Conservation (phyloP, 2,797 vertebrate genomes). For the Galagoides demidoff region DNA sequence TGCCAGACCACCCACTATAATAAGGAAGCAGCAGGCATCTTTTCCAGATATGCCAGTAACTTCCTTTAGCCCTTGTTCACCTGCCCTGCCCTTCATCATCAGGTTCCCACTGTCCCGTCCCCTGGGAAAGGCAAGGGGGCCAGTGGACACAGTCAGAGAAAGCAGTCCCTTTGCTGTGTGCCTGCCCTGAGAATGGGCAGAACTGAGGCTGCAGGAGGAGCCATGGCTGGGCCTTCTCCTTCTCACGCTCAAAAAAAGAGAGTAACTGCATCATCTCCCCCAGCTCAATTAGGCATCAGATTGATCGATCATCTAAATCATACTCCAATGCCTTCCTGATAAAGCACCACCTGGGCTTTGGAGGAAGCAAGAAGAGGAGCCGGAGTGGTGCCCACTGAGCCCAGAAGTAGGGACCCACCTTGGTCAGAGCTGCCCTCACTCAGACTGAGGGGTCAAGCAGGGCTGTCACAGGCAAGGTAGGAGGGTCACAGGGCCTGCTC, state of each 20-base stretch:
- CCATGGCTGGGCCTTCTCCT: background rate
- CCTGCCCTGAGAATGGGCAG: background rate
- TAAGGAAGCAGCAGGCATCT: background rate
- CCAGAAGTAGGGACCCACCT: background rate
- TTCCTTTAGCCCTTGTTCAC: background rate
- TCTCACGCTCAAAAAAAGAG: rapidly evolving
- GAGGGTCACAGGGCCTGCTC: background rate
- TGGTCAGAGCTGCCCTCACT: background rate
- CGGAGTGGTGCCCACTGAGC: background rate
- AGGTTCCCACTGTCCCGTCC: background rate
- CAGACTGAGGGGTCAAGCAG: background rate
- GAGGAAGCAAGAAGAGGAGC: background rate
- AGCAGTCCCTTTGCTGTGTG: background rate
- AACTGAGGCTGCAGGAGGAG: background rate
- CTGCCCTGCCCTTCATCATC: background rate
- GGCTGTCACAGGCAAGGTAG: background rate
- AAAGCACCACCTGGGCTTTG: background rate
- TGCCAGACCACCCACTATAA: background rate
- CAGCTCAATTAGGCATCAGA: background rate
- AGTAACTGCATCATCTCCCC: background rate
- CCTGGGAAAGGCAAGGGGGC: background rate
- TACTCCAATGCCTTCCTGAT: background rate
- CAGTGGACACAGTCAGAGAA: background rate
- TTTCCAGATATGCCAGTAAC: background rate
- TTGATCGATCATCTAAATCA: background rate